Percentiles rank a stretch among this genome's conserved stretches.
Conservation (phyloP, 2,888 invertebrate species). For the Teleiodes luculella region DNA sequence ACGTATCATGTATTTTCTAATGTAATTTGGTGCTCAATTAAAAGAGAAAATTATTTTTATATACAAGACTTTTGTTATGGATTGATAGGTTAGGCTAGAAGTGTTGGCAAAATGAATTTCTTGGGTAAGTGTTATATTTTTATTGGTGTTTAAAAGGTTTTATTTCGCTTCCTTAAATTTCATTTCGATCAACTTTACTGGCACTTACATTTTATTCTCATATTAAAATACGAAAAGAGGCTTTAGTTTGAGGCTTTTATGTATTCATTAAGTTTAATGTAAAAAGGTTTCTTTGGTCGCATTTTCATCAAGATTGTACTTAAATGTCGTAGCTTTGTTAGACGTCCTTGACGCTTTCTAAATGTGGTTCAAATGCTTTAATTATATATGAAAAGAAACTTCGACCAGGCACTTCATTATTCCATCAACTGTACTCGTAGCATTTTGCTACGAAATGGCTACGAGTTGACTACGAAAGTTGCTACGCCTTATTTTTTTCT, state of each 20-base stretch:
- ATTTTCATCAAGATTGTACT: not conserved
- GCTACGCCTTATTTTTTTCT: too few species aligned
- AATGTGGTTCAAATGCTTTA: not conserved
- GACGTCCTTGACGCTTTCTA: not conserved
- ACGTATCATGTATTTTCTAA: conserved; percentile 74
- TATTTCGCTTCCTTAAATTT: not conserved
- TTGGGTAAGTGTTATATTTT: conserved; percentile 55
- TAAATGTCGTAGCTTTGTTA: not conserved
- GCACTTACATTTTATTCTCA: not conserved
- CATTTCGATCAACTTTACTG: conserved; percentile 1
- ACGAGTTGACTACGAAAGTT: too few species aligned
- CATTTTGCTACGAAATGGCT: not conserved
- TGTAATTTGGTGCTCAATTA: conserved; percentile 70
- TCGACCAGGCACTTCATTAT: not conserved
- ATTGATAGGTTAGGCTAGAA: conserved; percentile 46
- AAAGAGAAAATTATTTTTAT: conserved; percentile 52
- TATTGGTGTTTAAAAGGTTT: not conserved
- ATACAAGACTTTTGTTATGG: conserved; percentile 60
- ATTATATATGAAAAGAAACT: not conserved
- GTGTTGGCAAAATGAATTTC: conserved; percentile 68
- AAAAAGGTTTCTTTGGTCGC: not conserved
- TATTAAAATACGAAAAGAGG: not conserved
- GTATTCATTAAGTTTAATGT: not conserved
- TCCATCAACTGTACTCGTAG: not conserved
- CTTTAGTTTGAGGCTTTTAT: not conserved